phyloP scores from a whole-genome alignment of 2,888 invertebrate genomes.

The Silvanus unidentatus region DNA sequence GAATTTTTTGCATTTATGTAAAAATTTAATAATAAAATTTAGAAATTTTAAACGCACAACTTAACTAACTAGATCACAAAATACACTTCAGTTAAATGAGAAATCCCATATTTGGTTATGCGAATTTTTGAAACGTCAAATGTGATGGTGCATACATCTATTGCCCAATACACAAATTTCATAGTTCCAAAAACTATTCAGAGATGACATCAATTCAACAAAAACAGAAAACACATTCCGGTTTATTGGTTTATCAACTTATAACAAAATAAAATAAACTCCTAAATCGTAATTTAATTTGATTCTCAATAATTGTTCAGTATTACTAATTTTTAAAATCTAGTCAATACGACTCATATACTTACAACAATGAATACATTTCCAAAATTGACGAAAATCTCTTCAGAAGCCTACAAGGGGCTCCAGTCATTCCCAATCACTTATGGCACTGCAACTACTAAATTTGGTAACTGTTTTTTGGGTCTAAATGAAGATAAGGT shows the following conservation, averaged over 20 bases:
- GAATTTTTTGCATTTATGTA: slow-evolving; percentile 16
- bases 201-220: too few relatives aligned
- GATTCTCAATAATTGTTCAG: too few relatives aligned
- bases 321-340: too few relatives aligned
- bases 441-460: neutral
- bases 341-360: too few relatives aligned
- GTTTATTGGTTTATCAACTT: too few relatives aligned
- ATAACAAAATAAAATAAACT: too few relatives aligned
- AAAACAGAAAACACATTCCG: too few relatives aligned
- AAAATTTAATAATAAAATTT: slow-evolving; percentile 17
- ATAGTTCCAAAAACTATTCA: too few relatives aligned
- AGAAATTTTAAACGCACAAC: slow-evolving; percentile 30
- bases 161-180: neutral
- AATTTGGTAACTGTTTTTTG: slow-evolving; percentile 32
- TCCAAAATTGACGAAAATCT: too few relatives aligned
- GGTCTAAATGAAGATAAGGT: slow-evolving; percentile 26
- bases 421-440: neutral
- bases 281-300: too few relatives aligned
- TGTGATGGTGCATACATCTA: neutral
- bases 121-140: slow-evolving; percentile 46
- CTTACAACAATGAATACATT: too few relatives aligned
- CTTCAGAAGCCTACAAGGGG: neutral
- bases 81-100: slow-evolving; percentile 28
- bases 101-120: slow-evolving; percentile 49
- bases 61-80: slow-evolving; percentile 40